Evolutionary conservation across 2,797 vertebrate species (phyloP), one percentile per base, ranked within the genome.

Genomic region (Chelidonichthys spinosus): DNA sequence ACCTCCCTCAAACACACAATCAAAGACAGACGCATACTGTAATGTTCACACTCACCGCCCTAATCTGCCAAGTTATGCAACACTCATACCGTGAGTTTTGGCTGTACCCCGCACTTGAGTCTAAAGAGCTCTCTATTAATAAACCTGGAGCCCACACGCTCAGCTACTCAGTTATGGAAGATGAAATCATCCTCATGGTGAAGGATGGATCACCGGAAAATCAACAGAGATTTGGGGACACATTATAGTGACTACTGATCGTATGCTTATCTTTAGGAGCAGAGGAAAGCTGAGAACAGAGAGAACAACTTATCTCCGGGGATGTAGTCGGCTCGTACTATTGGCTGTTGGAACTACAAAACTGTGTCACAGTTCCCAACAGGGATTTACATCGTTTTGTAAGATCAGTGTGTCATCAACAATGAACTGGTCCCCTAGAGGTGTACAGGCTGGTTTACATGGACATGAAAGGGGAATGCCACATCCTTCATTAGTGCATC

Each of bases 101-200:
- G 76, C 79, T 62, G 25, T 60, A 33, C 61, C 72, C 78, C 69
- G 46, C 82, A 69, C 69, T 78, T 14, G 15, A 72, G 54, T 70
- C 72, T 52, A 74, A 80, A 70, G 84, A 81, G 54, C 0, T 10
- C 33, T 64, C 83, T 87, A 88, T 78, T 79, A 85, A 90, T 92
- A 89, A 82, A 72, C 18, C 37, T 69, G 56, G 71, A 81, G 63
- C 85, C 87, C 77, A 89, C 86, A 87, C 71, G 69, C 74, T 77
- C 72, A 61, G 76, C 67, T 60, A 79, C 80, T 68, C 75, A 54
- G 56, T 66, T 67, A 71, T 60, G 44, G 43, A 50, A 68, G 50
- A 44, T 40, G 43, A 18, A 60, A 74, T 33, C 36, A 52, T 55
- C 69, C 17, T 47, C 14, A 39, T 39, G 6, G 32, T 50, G 18